phyloP scores from a whole-genome alignment of 2,888 invertebrate species.

The Listrodromus nycthemerus region DNA sequence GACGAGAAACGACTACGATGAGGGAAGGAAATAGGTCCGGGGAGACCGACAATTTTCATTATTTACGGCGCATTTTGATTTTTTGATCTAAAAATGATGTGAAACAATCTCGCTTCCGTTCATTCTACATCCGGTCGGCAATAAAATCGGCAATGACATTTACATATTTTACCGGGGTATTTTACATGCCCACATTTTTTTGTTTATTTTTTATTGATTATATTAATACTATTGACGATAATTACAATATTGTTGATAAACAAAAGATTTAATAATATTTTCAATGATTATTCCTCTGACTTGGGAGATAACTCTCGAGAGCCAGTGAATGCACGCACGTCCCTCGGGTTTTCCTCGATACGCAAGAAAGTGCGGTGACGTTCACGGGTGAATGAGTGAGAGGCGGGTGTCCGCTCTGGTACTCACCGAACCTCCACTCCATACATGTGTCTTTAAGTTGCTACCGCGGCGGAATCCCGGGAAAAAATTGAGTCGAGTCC shows the following conservation, averaged over 20 bases:
- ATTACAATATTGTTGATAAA: no score
- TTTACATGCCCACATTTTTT: no score
- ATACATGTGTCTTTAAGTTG: slow-evolving; percentile 15
- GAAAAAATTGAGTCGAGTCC: slow-evolving; percentile 70
- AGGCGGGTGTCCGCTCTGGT: slow-evolving; percentile 42
- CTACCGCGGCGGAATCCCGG: slow-evolving; percentile 60
- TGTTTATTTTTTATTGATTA: no score
- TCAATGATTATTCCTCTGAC: slow-evolving; percentile 7
- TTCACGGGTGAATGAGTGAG: slow-evolving; percentile 66
- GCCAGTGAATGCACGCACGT: slow-evolving; percentile 41
- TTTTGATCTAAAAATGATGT: no score
- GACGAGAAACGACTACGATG: slow-evolving; percentile 12
- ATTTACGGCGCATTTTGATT: no score
- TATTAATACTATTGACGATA: no score
- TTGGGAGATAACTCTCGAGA: slow-evolving; percentile 32
- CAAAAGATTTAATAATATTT: slow-evolving; percentile 8
- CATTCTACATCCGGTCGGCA: no score
- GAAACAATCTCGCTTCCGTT: no score
- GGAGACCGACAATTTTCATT: no score
- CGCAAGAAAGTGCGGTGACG: slow-evolving; percentile 62
- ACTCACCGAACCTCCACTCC: slow-evolving; percentile 25
- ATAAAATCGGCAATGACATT: no score
- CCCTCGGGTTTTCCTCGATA: slow-evolving; percentile 43
- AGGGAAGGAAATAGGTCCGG: no score
- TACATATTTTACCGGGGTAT: no score